Conservation (phyloP, 37 sponge, comb jelly and placozoan species). For the Halisarca cf. caerulea region DNA sequence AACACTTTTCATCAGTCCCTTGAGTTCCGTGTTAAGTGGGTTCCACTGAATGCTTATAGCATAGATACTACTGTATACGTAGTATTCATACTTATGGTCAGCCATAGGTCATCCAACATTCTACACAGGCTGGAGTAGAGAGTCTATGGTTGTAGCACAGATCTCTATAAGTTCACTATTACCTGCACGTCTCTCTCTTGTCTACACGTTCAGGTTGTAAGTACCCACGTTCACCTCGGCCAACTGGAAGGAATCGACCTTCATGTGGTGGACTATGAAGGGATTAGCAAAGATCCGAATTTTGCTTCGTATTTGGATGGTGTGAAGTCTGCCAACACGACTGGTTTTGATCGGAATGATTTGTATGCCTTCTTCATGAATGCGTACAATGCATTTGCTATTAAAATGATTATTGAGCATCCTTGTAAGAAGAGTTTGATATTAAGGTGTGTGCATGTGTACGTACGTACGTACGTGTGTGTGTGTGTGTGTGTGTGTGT, state of each 20-base stretch:
- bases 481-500: neutral
- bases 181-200: too few relatives aligned
- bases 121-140: too few relatives aligned
- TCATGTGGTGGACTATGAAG: slow-evolving; percentile 62
- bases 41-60: too few relatives aligned
- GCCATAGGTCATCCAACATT: too few relatives aligned
- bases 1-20: too few relatives aligned
- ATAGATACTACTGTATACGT: too few relatives aligned
- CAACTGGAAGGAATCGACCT: slow-evolving; percentile 36
- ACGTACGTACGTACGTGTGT: neutral
- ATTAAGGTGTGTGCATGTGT: neutral
- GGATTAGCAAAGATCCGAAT: slow-evolving; percentile 41
- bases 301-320: slow-evolving; percentile 49
- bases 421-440: slow-evolving; percentile 37
- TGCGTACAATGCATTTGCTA: slow-evolving; percentile 79
- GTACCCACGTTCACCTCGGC: slow-evolving; percentile 31
- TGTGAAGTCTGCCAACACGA: slow-evolving; percentile 36
- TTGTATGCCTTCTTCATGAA: slow-evolving; percentile 76
- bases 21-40: too few relatives aligned
- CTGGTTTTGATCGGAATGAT: slow-evolving; percentile 27
- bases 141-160: too few relatives aligned
- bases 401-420: slow-evolving; percentile 76
- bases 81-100: too few relatives aligned
- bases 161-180: too few relatives aligned
- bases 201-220: slow-evolving; percentile 67